These are phyloP conservation scores for Procambarus clarkii DNA, from an alignment of 1,140 invertebrate genomes.

Conservation along the genomic window DNA sequence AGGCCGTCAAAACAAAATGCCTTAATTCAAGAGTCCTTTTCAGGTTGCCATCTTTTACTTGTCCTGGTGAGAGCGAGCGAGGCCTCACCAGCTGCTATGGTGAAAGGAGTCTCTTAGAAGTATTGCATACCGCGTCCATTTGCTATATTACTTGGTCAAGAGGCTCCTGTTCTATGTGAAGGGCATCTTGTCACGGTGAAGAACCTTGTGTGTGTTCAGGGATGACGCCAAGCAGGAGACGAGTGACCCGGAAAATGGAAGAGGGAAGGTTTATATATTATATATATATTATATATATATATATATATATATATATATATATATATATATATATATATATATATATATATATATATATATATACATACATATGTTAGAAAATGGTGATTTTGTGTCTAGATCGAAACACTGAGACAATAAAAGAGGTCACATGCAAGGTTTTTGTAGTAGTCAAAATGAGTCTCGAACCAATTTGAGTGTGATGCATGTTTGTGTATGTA, in stretches of 20 bases:
- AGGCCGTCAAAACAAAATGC: too few relatives aligned
- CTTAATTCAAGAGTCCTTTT: too few relatives aligned
- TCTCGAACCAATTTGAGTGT: too few relatives aligned
- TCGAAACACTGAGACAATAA: background rate
- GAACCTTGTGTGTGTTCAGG: too few relatives aligned
- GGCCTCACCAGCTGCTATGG: background rate
- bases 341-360: conserved; percentile 27
- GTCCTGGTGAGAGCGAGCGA: background rate
- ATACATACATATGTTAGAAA: too few relatives aligned
- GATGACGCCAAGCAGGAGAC: too few relatives aligned
- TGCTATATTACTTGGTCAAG: background rate
- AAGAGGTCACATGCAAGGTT: background rate
- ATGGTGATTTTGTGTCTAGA: background rate
- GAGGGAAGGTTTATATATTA: background rate
- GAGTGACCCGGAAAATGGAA: too few relatives aligned
- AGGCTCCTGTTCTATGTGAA: background rate
- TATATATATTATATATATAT: background rate
- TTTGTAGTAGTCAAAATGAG: too few relatives aligned
- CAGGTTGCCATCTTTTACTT: background rate
- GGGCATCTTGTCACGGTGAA: too few relatives aligned
- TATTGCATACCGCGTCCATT: background rate
- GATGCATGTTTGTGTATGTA: too few relatives aligned
- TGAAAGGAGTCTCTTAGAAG: background rate
- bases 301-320: conserved; percentile 17
- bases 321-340: conserved; percentile 24